Conservation (phyloP, 2,113 vertebrate species). For the Amazona guildingii region DNA sequence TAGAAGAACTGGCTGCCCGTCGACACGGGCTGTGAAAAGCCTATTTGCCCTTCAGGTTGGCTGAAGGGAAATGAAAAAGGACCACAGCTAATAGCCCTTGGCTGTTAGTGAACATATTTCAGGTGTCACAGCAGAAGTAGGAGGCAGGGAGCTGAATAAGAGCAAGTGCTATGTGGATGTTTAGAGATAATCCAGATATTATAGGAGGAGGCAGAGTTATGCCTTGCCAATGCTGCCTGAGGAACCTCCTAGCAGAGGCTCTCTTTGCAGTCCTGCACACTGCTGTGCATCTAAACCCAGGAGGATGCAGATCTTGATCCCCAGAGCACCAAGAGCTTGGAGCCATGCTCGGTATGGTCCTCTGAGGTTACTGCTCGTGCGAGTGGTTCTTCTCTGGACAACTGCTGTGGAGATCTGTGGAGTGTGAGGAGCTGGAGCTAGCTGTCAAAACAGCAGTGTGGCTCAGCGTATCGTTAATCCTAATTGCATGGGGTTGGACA, state of each 20-base stretch:
- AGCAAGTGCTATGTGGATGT: not conserved
- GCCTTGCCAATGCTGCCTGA: not conserved
- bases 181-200: not conserved
- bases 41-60: not conserved
- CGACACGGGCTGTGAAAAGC: not conserved
- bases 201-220: not conserved
- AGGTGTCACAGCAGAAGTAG: not conserved
- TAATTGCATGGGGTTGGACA: fast-evolving
- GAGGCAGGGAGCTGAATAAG: not conserved
- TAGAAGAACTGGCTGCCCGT: not conserved
- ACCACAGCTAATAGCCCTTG: not conserved
- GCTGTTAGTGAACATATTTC: not conserved
- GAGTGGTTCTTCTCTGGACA: not conserved
- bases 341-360: not conserved
- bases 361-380: not conserved
- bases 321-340: not conserved
- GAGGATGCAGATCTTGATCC: not conserved
- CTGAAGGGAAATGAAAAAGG: not conserved
- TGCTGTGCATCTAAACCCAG: not conserved
- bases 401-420: not conserved
- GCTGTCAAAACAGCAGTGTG: not conserved
- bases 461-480: not conserved
- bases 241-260: not conserved
- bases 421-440: fast-evolving
- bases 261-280: not conserved